Base-by-base conservation (phyloP, 2,113 vertebrate genomes). In the Pteruthius melanotis region DNA sequence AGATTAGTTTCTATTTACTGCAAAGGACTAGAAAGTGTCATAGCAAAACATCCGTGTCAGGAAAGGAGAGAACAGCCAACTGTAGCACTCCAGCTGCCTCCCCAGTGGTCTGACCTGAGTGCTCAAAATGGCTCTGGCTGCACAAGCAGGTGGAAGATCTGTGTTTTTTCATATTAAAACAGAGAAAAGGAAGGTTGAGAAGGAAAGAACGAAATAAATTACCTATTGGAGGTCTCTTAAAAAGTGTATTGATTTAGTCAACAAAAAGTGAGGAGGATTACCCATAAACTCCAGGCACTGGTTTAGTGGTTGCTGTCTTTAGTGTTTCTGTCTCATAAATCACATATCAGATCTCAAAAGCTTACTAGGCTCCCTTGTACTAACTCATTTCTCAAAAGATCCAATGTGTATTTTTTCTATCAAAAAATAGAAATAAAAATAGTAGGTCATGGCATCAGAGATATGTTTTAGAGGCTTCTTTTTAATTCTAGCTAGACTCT, bases 1-100 rank as follows among this genome's bases (percentile, higher is more conserved):
- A 93, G 87, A 95, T 95, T 83, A 91, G 68, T 61, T 95, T 95
- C 87, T 90, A 37, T 94, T 95, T 96, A 87, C 54, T 94, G 79
- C 75, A 60, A 77, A 92, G 79, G 42, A 86, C 47, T 70, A 74
- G 39, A 70, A 86, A 74, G 71, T 23, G 14, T 86, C 40, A 15
- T 13, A 92, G 59, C 60, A 89, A 92, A 89, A 49, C 39, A 33
- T 35, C 22, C 11, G 2, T 60, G 44, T 39, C 71, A 88, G 63
- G 50, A 70, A 63, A 61, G 66, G 39, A 74, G 79, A 52, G 85
- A 77, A 33, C 22, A 89, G 30, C 39, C 22, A 49, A 39, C 26
- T 28, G 66, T 5, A 59, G 33, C 65, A 12, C 35, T 83, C 39
- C n/a, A 42, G 53, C 56, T 53, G 24, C 70, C 59, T 83, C 14